phyloP scores from a whole-genome alignment of 2,113 vertebrate genomes.

The Carassius carassius region DNA sequence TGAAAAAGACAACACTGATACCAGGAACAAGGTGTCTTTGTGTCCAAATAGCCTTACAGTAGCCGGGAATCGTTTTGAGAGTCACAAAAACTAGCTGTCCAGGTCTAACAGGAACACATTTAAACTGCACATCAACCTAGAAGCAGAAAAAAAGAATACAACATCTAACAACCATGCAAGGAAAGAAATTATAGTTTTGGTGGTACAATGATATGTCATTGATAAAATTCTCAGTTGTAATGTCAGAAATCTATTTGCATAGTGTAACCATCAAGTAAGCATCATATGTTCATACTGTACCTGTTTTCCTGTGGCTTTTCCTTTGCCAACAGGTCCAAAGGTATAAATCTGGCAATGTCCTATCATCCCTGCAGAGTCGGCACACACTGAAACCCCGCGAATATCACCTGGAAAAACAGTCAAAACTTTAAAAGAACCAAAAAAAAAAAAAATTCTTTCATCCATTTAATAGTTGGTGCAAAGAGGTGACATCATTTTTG shows the following conservation, averaged over 20 bases:
- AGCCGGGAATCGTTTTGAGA: conserved; percentile 80
- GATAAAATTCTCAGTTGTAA: background rate
- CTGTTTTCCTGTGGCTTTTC: conserved; percentile 58
- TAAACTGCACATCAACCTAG: conserved; percentile 80
- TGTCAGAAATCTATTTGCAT: background rate
- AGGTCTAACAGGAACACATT: conserved; percentile 77
- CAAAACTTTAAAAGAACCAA: background rate
- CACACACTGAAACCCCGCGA: conserved; percentile 81
- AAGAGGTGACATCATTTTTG: background rate
- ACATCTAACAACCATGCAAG: background rate
- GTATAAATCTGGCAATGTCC: conserved; percentile 71
- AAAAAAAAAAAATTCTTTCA: too few species aligned
- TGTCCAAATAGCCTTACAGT: conserved; percentile 76
- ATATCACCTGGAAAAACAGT: conserved; percentile 72
- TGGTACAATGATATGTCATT: background rate
- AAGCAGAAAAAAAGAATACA: conserved; percentile 31
- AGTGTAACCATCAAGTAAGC: background rate
- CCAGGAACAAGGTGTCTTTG: conserved; percentile 78
- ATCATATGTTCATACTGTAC: conserved; percentile 49
- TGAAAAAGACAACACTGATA: conserved; percentile 54
- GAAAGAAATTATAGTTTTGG: background rate
- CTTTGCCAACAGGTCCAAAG: conserved; percentile 64
- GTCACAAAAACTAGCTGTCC: conserved; percentile 77
- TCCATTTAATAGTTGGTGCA: background rate
- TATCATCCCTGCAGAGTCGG: conserved; percentile 70